phyloP scores from a whole-genome alignment of 2,797 vertebrate species.

The Enteromius treurensis region DNA sequence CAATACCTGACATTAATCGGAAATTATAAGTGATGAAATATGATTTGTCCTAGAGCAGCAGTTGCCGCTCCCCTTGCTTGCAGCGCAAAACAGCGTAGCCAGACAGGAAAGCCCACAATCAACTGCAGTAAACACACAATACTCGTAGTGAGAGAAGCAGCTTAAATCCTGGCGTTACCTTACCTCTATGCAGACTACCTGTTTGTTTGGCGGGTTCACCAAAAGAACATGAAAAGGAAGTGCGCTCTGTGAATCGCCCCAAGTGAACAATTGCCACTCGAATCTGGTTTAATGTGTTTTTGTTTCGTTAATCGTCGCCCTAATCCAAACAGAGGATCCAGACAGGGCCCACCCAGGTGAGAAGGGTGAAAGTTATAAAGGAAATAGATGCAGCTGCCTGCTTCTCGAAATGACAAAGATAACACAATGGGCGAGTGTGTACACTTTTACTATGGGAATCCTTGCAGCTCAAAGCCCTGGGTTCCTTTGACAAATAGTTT shows the following conservation, averaged over 20 bases:
- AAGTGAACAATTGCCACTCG: conserved; percentile 61
- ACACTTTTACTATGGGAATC: conserved; percentile 58
- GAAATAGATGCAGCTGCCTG: conserved; percentile 61
- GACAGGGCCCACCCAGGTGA: conserved; percentile 64
- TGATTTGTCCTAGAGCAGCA: conserved; percentile 47
- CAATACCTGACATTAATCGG: conserved; percentile 59
- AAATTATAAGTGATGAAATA: conserved; percentile 64
- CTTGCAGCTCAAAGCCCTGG: conserved; percentile 48
- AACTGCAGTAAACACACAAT: conserved; percentile 65
- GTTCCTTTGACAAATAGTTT: conserved; percentile 59
- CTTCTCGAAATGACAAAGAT: conserved; percentile 58
- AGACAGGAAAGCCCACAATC: conserved; percentile 67
- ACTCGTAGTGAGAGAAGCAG: conserved; percentile 57
- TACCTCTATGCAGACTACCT: conserved; percentile 66
- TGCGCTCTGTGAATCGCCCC: conserved; percentile 69
- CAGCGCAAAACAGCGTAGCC: conserved; percentile 62
- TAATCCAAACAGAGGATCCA: conserved; percentile 69
- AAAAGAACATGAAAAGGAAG: conserved; percentile 72
- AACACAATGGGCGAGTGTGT: conserved; percentile 58
- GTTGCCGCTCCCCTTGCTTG: conserved; percentile 48
- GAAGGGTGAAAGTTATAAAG: conserved; percentile 58
- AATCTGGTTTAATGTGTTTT: conserved; percentile 61
- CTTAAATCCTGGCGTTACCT: conserved; percentile 70
- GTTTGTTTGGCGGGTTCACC: conserved; percentile 75
- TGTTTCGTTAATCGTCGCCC: conserved; percentile 63